These are phyloP conservation scores for Antheraea pernyi DNA, from an alignment of 1,140 invertebrate species.

Conservation along the genomic window DNA sequence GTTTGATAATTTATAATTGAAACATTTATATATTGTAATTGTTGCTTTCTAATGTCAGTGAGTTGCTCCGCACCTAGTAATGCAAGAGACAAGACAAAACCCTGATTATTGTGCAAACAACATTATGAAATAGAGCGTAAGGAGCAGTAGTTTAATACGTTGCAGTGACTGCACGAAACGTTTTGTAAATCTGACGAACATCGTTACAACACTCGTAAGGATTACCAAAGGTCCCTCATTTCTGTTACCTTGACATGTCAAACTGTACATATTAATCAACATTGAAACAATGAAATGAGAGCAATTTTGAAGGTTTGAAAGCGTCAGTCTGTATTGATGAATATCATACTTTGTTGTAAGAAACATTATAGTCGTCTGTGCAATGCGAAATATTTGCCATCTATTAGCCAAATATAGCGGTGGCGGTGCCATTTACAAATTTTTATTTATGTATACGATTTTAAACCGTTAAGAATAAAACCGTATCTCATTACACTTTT, in stretches of 20 bases:
- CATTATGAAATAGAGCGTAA: slow-evolving; percentile 70
- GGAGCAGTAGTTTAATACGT: slow-evolving; percentile 48
- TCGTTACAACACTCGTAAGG: slow-evolving; percentile 57
- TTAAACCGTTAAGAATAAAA: slow-evolving; percentile 13
- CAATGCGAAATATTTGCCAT: background rate
- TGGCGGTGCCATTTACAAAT: background rate
- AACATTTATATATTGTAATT: background rate
- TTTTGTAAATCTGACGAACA: slow-evolving; percentile 55
- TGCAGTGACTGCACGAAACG: slow-evolving; percentile 43
- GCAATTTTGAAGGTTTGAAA: background rate
- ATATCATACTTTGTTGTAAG: background rate
- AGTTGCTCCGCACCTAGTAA: slow-evolving; percentile 7
- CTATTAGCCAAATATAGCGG: background rate
- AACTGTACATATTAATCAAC: slow-evolving; percentile 53
- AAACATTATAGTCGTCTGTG: background rate
- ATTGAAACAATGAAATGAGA: slow-evolving; percentile 22
- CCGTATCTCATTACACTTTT: slow-evolving; percentile 50
- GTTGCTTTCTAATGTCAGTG: slow-evolving; percentile 12
- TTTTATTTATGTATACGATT: background rate
- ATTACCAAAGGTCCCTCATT: slow-evolving; percentile 43
- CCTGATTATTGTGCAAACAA: slow-evolving; percentile 57
- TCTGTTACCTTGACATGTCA: slow-evolving; percentile 17
- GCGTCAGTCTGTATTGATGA: background rate
- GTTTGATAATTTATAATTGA: background rate
- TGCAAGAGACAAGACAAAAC: slow-evolving; percentile 39